Percentiles rank a stretch among this genome's conserved stretches.
phyloP scores from a whole-genome alignment of 2,888 invertebrate genomes.

The Clitarchus hookeri region DNA sequence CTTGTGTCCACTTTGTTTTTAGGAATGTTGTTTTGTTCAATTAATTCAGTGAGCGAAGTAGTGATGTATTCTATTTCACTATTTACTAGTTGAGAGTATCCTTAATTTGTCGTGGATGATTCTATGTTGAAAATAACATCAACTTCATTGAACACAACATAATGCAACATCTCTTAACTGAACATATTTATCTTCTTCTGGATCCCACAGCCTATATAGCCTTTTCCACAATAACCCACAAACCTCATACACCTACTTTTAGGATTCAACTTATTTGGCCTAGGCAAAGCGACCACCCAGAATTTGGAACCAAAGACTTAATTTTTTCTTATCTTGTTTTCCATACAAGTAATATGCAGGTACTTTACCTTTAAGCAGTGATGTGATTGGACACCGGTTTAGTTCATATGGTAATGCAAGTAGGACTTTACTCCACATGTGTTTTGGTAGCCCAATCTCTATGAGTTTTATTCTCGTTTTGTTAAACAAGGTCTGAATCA shows the following conservation, averaged over 20 bases:
- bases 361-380: not conserved
- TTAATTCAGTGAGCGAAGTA: not conserved
- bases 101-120: no score
- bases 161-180: constrained; percentile 16
- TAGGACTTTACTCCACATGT: not conserved
- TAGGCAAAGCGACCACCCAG: not conserved
- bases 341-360: constrained; percentile 17
- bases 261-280: constrained; percentile 3
- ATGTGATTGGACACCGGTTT: not conserved
- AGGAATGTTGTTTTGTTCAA: not conserved
- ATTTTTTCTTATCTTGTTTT: not conserved
- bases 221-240: constrained; percentile 12
- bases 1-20: not conserved
- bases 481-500: not conserved
- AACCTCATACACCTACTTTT: not conserved
- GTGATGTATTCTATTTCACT: no score
- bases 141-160: not conserved
- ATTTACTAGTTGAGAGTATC: no score
- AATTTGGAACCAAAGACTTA: constrained; percentile 16
- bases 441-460: not conserved
- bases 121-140: no score
- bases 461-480: not conserved
- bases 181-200: not conserved
- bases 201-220: constrained; percentile 15
- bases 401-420: constrained; percentile 3